A percentile compares a stretch with the other conserved stretches of the same genome.
Conservation (phyloP, 2,113 vertebrate species). For the Pterophyllum scalare region DNA sequence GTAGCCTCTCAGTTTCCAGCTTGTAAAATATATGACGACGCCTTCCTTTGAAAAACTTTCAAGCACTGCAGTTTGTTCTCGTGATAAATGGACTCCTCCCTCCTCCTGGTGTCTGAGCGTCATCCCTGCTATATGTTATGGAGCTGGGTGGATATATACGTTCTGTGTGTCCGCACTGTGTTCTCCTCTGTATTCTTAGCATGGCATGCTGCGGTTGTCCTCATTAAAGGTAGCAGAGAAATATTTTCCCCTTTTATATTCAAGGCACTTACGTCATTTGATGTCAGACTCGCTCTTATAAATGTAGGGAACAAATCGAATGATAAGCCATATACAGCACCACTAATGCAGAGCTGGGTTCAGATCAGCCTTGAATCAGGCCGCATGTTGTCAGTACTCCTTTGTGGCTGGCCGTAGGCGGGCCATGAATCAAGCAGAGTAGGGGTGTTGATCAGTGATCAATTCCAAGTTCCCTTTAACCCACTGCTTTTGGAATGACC, state of each 20-base stretch:
- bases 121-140: slow-evolving; percentile 12
- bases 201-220: background rate
- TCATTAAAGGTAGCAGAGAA: slow-evolving; percentile 1
- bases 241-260: slow-evolving; percentile 39
- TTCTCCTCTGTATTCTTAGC: slow-evolving; percentile 22
- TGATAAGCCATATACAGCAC: slow-evolving; percentile 12
- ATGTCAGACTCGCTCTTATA: slow-evolving; percentile 18
- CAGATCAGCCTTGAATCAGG: background rate
- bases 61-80: slow-evolving; percentile 20
- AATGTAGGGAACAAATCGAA: slow-evolving; percentile 41
- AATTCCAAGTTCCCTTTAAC: slow-evolving; percentile 45
- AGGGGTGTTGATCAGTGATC: slow-evolving; percentile 40
- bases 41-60: slow-evolving; percentile 16
- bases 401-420: slow-evolving; percentile 5
- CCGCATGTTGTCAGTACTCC: slow-evolving; percentile 39
- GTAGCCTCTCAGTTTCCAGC: slow-evolving; percentile 24
- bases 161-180: slow-evolving; percentile 5
- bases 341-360: slow-evolving; percentile 11
- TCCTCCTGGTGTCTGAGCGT: slow-evolving; percentile 11
- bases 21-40: slow-evolving; percentile 46
- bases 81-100: background rate
- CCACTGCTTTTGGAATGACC: slow-evolving; percentile 35
- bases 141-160: slow-evolving; percentile 30
- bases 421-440: slow-evolving; percentile 37
- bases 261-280: slow-evolving; percentile 41